A percentile compares a stretch with the other conserved stretches of the same genome.
These are phyloP conservation scores for Papilio polytes DNA, from an alignment of 1,140 invertebrate genomes.

Conservation along the genomic window DNA sequence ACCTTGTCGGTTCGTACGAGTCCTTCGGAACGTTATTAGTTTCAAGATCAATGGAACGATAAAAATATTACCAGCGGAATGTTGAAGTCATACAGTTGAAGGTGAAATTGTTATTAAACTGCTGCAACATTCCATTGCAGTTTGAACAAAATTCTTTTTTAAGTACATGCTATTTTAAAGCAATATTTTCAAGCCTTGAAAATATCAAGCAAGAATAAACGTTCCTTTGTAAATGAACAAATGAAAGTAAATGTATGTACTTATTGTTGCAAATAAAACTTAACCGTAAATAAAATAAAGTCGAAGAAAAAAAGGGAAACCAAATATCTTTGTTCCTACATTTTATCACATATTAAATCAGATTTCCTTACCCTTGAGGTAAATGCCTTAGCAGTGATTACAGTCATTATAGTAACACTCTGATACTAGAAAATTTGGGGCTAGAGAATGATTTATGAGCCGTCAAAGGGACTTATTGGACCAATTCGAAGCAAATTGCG, in stretches of 20 bases:
- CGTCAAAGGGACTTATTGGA: constrained; percentile 30
- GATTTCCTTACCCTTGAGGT: neutral
- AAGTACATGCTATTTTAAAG: neutral
- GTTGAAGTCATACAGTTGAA: constrained; percentile 12
- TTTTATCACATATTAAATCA: constrained; percentile 23
- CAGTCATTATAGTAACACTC: constrained; percentile 25
- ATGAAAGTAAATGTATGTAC: neutral
- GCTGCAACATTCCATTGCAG: constrained; percentile 7
- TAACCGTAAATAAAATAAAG: neutral
- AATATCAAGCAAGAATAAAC: neutral
- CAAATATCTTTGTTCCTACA: neutral
- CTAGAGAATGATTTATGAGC: constrained; percentile 21
- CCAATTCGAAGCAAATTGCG: constrained; percentile 23
- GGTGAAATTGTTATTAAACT: constrained; percentile 3
- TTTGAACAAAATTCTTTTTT: neutral
- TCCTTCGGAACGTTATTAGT: constrained; percentile 15
- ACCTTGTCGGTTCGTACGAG: constrained; percentile 35
- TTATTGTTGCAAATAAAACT: neutral
- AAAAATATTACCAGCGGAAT: constrained; percentile 34
- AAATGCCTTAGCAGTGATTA: constrained; percentile 8
- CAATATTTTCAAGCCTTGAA: neutral
- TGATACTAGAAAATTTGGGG: neutral
- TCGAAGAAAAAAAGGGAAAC: neutral
- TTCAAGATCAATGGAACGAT: constrained; percentile 37
- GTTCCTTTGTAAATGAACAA: neutral